Conservation (phyloP, 2,888 invertebrate genomes). For the Apocheima hispidaria region DNA sequence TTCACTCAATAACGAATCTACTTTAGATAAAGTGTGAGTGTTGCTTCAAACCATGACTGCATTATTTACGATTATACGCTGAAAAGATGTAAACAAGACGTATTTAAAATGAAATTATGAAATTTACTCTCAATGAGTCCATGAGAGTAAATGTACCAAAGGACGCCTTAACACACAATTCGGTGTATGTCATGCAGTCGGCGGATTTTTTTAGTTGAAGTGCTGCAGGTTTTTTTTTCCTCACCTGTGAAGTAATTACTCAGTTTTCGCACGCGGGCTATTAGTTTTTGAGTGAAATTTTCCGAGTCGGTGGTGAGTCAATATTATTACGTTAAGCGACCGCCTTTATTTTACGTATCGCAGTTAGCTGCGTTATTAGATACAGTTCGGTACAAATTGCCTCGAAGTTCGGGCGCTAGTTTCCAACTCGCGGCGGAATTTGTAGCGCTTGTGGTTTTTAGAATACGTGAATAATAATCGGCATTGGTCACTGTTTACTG, state of each 20-base stretch:
- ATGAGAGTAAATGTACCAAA: too few relatives aligned
- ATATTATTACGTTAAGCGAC: not conserved
- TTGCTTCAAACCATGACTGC: too few relatives aligned
- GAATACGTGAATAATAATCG: slow-evolving; percentile 6
- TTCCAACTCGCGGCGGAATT: not conserved
- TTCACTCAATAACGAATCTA: not conserved
- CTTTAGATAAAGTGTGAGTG: not conserved
- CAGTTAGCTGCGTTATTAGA: slow-evolving; percentile 1
- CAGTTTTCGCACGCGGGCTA: not conserved
- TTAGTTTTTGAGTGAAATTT: not conserved
- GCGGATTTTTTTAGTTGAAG: too few relatives aligned
- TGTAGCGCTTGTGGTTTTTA: slow-evolving; percentile 7
- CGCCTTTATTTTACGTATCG: not conserved
- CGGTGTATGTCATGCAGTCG: too few relatives aligned
- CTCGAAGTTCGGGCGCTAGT: not conserved
- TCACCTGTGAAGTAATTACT: not conserved
- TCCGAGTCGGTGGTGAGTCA: not conserved
- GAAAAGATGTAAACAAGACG: too few relatives aligned
- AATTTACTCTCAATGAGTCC: too few relatives aligned
- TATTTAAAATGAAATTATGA: too few relatives aligned
- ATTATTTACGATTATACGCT: too few relatives aligned
- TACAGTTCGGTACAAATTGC: slow-evolving; percentile 7
- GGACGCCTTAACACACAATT: too few relatives aligned
- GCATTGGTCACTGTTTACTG: not conserved
- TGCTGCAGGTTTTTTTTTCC: too few relatives aligned